Base-by-base conservation (phyloP, 2,113 vertebrate species). In the Rhea pennata region DNA sequence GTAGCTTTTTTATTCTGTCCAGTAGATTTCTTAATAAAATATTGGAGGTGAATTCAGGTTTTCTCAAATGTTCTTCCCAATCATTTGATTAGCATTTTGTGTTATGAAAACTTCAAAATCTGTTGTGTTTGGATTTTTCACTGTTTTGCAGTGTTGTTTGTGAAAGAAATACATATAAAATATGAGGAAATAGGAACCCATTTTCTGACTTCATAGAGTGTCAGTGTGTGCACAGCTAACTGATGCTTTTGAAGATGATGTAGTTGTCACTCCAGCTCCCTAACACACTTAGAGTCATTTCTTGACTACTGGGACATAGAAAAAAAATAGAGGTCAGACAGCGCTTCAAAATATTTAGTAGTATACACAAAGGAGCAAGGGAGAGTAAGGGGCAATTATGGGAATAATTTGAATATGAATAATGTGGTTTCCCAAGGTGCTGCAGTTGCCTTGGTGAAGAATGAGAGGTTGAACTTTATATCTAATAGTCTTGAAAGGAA, bases 401-500 rank as follows among this genome's bases (percentile, higher is more conserved):
- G 2, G 5, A 74, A 23, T 40, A 51, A 81, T 71, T 67, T 0
- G 0, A 20, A 46, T 64, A 53, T 5, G 8, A 78, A 62, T 84
- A 84, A 64, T 19, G 8, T 77, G 51, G 71, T 75, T 92, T 91
- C 36, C n/a, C 56, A 67, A n/a, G n/a, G 46, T 23, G 71, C 94
- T 78, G 3, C 79, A 51, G 20, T 65, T 50, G 20, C 12, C 27
- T 39, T 61, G 24, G 17, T 87, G 26, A 82, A 75, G 73, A 91
- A 42, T 5, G 21, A 56, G 13, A 12, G 2, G 11, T 33, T 81
- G 15, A 75, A 31, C 10, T 67, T 87, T 15, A 5, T 26, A 59
- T 92, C 48, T 81, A 46, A 13, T 78, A 64, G 13, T 54, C 15
- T 78, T 59, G n/a, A 69, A 71, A 72, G 56, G 31, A 75, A 27